Conservation (phyloP, 2,113 vertebrate genomes). For the Muntiacus muntjak region DNA sequence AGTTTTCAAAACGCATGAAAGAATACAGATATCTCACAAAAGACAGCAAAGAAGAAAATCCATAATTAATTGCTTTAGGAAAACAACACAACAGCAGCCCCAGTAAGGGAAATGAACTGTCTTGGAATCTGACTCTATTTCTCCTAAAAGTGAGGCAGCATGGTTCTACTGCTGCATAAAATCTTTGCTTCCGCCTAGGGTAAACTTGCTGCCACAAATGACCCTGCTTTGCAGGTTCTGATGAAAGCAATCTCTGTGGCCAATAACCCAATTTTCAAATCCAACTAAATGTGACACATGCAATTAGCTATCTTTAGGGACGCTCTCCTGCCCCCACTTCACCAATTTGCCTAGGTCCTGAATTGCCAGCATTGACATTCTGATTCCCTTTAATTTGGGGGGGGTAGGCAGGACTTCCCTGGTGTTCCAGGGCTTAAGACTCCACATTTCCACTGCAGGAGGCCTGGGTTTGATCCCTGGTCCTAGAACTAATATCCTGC, state of each 20-base stretch:
- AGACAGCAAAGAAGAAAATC: background rate
- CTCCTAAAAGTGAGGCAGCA: background rate
- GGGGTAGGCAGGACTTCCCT: background rate
- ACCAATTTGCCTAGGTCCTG: background rate
- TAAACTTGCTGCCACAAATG: background rate
- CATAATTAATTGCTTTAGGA: background rate
- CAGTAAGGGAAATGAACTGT: background rate
- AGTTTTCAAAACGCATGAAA: background rate
- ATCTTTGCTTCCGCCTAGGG: background rate
- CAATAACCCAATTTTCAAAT: background rate
- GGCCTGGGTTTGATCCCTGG: background rate
- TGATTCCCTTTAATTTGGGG: background rate
- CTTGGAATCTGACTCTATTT: background rate
- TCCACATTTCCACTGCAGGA: background rate
- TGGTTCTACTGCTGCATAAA: background rate
- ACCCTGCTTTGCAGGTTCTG: background rate
- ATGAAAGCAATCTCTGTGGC: background rate
- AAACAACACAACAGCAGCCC: background rate
- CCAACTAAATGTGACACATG: background rate
- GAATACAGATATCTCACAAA: slow-evolving; percentile 5
- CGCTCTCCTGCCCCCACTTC: background rate
- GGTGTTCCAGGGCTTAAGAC: background rate
- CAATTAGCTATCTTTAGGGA: background rate
- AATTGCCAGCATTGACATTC: background rate
- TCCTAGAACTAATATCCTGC: background rate